Evolutionary conservation across 2,797 vertebrate genomes (phyloP), one percentile per base, ranked within the genome.

Genomic region (Cossypha niveicapilla): DNA sequence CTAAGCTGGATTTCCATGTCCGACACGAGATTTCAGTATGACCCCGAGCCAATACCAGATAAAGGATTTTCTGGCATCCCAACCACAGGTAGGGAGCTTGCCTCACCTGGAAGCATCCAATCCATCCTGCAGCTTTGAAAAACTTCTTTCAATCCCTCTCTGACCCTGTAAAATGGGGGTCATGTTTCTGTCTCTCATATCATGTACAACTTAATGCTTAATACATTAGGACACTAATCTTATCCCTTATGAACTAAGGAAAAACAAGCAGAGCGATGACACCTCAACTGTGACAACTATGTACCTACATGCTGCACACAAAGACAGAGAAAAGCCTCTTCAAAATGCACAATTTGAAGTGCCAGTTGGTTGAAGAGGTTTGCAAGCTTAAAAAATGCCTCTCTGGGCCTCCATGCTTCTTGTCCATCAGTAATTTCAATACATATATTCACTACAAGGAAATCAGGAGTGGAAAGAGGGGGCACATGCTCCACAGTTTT

Each of bases 201-300:
- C 0, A 3, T 3, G 2, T 51, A 39, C 6, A 53, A 71, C 9
- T 0, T 0, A 37, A 27, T 42, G 41, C 42, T 79, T 71, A 71
- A 61, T 19, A 50, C 32, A 51, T 51, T 1, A 3, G 60, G 21
- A 19, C n/a, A 41, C 17, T 61, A 50, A 88, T 51, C n/a, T 53
- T 24, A 63, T 48, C 14, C 14, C 34, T 27, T 30, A n/a, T 10
- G 44, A 56, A 62, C 30, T 6, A 61, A 35, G n/a, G 30, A 15
- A 92, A 60, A 86, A 82, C 25, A 90, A 73, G 66, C 25, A 87
- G 27, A 71, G 6, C 1, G 6, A 84, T 27, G 37, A 65, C 34
- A 87, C 35, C 61, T 80, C 42, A 58, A 7, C 19, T 23, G 35
- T 58, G 48, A 80, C 35, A 47, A 53, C 3, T 17, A 65, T 2